These are phyloP conservation scores for Keiferia lycopersicella DNA, from an alignment of 2,888 invertebrate genomes.

Conservation along the genomic window DNA sequence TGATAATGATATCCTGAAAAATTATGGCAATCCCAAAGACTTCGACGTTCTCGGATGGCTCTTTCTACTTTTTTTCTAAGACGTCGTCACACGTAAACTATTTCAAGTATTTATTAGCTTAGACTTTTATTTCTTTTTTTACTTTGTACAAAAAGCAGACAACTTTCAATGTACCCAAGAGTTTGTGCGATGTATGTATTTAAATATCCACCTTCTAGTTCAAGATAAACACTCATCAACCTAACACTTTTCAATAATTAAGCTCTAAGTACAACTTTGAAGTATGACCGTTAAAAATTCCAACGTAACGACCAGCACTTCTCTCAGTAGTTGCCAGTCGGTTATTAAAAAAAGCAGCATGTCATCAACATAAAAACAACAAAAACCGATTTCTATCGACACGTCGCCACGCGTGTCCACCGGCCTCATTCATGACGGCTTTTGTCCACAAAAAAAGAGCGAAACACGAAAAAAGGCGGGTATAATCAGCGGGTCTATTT, in stretches of 20 bases:
- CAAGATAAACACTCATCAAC: not conserved
- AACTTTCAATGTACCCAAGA: no score
- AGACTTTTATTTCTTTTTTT: no score
- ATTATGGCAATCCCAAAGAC: no score
- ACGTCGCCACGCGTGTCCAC: slow-evolving; percentile 41
- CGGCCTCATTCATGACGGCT: slow-evolving; percentile 45
- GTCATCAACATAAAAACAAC: slow-evolving; percentile 14
- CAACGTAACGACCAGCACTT: slow-evolving; percentile 10
- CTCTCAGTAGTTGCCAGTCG: slow-evolving; percentile 8
- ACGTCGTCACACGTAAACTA: no score
- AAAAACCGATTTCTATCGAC: slow-evolving; percentile 33
- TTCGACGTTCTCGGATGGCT: no score
- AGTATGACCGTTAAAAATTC: not conserved
- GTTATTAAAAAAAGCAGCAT: slow-evolving; percentile 24
- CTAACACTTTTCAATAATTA: not conserved
- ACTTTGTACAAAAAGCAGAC: no score
- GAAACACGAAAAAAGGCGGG: slow-evolving; percentile 42
- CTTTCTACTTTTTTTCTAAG: no score
- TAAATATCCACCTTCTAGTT: not conserved
- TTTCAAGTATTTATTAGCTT: no score
- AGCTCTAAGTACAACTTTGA: no score
- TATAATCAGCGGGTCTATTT: slow-evolving; percentile 66
- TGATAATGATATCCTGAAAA: not conserved
- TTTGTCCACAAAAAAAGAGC: slow-evolving; percentile 52
- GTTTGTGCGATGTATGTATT: no score